Evolutionary conservation across 2,113 vertebrate species (phyloP).

Genomic region (Phasianus colchicus): DNA sequence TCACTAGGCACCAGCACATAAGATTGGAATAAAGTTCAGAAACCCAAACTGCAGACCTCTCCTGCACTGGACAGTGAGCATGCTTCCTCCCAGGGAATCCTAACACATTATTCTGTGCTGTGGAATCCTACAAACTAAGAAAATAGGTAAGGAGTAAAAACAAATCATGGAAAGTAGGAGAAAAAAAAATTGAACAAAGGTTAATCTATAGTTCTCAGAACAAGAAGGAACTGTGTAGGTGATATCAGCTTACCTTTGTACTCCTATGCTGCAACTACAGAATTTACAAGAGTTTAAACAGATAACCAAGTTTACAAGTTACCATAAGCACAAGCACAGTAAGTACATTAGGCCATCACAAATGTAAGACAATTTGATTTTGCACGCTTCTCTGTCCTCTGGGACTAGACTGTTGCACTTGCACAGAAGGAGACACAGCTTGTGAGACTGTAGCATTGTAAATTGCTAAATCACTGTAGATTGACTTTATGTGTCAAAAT

Average conservation of each 20-base stretch:
- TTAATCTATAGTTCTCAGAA: background rate
- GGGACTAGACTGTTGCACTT: background rate
- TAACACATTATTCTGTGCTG: background rate
- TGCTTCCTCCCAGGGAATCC: background rate
- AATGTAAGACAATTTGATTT: background rate
- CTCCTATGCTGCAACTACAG: background rate
- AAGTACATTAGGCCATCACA: background rate
- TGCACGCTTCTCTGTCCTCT: background rate
- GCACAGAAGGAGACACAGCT: background rate
- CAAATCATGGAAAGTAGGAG: background rate
- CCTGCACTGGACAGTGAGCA: background rate
- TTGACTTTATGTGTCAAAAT: background rate
- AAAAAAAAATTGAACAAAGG: background rate
- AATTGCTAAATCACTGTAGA: background rate
- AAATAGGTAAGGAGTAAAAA: background rate
- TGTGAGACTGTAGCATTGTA: background rate
- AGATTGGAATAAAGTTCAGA: background rate
- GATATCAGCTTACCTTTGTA: background rate
- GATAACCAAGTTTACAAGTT: background rate
- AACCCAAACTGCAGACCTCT: background rate
- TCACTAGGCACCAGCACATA: background rate
- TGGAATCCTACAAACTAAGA: background rate
- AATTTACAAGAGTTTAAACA: background rate
- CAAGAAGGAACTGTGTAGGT: background rate
- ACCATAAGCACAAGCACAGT: background rate